Conservation (phyloP, 2,797 vertebrate species). For the Pachyuromys duprasi region DNA sequence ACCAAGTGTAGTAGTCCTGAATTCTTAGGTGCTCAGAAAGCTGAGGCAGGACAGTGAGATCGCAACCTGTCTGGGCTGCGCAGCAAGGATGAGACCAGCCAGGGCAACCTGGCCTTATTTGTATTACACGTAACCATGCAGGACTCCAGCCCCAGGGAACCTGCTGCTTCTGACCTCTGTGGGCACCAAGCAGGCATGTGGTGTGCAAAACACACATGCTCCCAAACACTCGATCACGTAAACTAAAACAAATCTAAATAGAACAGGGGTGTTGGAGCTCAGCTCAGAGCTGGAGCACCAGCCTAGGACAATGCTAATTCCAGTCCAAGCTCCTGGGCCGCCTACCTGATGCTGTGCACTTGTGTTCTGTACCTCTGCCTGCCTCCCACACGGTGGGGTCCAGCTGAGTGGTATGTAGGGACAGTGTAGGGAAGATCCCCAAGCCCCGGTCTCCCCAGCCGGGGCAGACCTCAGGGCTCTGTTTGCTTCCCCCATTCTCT, state of each 20-base stretch:
- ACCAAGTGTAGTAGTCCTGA: background rate
- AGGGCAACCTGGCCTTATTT: background rate
- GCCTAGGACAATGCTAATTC: background rate
- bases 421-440: background rate
- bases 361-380: background rate
- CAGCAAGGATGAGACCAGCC: background rate
- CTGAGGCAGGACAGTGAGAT: background rate
- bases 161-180: background rate
- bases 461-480: background rate
- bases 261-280: background rate
- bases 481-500: background rate
- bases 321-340: background rate
- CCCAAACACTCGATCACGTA: background rate
- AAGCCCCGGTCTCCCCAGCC: background rate
- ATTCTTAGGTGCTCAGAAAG: background rate
- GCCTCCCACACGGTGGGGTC: background rate
- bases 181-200: background rate
- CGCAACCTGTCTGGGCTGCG: background rate
- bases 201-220: background rate
- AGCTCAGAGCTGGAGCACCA: background rate
- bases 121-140: background rate
- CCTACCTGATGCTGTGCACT: background rate
- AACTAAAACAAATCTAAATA: background rate
- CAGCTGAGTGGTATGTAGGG: background rate
- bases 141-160: background rate